These are phyloP conservation scores for Scrobipalpa costella DNA, from an alignment of 2,888 invertebrate species.

Conservation along the genomic window DNA sequence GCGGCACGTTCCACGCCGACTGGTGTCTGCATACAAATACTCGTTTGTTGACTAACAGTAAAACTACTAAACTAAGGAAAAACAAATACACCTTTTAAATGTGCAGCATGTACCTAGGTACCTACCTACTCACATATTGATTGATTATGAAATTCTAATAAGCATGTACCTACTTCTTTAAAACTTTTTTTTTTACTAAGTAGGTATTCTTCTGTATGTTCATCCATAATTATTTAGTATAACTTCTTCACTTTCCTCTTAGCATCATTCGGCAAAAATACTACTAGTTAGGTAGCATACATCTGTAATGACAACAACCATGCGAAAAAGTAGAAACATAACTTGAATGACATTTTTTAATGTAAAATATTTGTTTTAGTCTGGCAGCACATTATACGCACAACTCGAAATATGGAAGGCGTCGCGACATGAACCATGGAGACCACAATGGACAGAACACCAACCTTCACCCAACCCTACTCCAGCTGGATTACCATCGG, in stretches of 20 bases:
- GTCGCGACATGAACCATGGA: constrained; percentile 83
- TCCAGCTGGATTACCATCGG: constrained; percentile 71
- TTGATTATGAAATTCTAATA: too few relatives aligned
- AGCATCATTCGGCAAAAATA: too few relatives aligned
- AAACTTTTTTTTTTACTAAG: too few relatives aligned
- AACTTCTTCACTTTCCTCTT: too few relatives aligned
- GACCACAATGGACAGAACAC: constrained; percentile 73
- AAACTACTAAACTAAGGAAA: constrained; percentile 15
- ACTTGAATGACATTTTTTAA: not conserved
- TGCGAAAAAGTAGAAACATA: too few relatives aligned
- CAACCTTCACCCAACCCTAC: constrained; percentile 65
- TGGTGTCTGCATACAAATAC: constrained; percentile 62
- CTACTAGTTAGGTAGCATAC: too few relatives aligned
- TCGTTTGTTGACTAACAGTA: constrained; percentile 31
- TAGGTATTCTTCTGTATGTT: too few relatives aligned
- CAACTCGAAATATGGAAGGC: constrained; percentile 96
- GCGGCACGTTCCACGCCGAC: constrained; percentile 45
- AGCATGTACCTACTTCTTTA: too few relatives aligned
- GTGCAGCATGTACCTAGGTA: not conserved
- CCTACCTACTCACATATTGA: not conserved
- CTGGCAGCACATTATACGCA: constrained; percentile 91
- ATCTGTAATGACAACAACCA: too few relatives aligned
- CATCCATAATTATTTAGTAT: too few relatives aligned
- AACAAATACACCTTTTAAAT: constrained; percentile 10
- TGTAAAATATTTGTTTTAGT: constrained; percentile 74